Conservation (phyloP, 2,888 invertebrate genomes). For the Lordiphosa fenestrarum region DNA sequence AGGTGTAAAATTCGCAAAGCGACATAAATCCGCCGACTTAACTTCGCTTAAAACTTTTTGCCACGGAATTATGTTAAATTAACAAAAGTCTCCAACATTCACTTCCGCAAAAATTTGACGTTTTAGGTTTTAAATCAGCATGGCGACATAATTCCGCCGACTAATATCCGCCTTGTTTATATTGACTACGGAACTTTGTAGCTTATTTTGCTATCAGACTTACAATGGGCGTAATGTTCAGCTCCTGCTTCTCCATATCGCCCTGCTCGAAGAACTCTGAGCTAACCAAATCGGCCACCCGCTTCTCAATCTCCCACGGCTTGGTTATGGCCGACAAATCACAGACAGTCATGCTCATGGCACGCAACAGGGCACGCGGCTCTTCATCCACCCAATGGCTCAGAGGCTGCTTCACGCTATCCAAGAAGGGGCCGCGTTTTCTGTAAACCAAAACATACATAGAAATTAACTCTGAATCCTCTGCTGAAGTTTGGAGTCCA, state of each 20-base stretch:
- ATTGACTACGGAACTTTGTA: too few relatives aligned
- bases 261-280: constrained; percentile 97
- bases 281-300: constrained; percentile 95
- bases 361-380: constrained; percentile 90
- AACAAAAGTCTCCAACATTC: too few relatives aligned
- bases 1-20: too few relatives aligned
- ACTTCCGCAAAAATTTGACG: too few relatives aligned
- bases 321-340: constrained; percentile 97
- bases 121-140: too few relatives aligned
- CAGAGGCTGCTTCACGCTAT: constrained; percentile 77
- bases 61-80: too few relatives aligned
- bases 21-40: too few relatives aligned
- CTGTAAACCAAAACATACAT: constrained; percentile 79
- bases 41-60: too few relatives aligned
- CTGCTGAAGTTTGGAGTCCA: not conserved
- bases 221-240: constrained; percentile 94
- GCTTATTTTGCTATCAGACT: constrained; percentile 75
- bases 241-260: constrained; percentile 92
- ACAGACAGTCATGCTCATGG: constrained; percentile 97
- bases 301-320: constrained; percentile 94
- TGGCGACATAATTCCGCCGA: too few relatives aligned
- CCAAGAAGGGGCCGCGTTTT: constrained; percentile 92
- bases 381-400: constrained; percentile 87
- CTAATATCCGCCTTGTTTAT: too few relatives aligned
- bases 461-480: not conserved